A percentile compares a stretch with the other conserved stretches of the same genome.
Conservation (phyloP, 2,113 vertebrate genomes). For the Parus major region DNA sequence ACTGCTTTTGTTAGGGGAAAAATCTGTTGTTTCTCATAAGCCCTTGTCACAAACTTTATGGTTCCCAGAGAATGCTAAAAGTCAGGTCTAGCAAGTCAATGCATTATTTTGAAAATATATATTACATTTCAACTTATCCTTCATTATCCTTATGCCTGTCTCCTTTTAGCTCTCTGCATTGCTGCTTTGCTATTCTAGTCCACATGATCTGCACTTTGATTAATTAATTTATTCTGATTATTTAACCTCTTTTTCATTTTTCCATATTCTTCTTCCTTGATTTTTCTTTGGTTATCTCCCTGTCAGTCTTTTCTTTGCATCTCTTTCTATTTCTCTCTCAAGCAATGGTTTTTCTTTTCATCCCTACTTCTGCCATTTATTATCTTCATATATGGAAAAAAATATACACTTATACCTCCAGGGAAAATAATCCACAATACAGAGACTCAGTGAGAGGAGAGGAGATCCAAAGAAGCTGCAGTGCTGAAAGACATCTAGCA, state of each 20-base stretch:
- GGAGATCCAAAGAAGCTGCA: conserved; percentile 23
- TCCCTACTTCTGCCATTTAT: conserved; percentile 67
- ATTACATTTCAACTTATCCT: conserved; percentile 4
- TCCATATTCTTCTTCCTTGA: conserved; percentile 26
- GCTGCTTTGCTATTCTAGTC: conserved; percentile 58
- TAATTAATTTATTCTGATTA: conserved; percentile 74
- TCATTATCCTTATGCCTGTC: background rate
- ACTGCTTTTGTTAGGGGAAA: background rate
- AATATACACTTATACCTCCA: conserved; percentile 57
- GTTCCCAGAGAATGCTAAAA: background rate
- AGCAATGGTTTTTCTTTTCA: conserved; percentile 37
- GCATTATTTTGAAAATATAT: conserved; percentile 33
- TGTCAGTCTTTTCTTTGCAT: conserved; percentile 53
- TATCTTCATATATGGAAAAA: conserved; percentile 65
- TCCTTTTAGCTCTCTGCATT: conserved; percentile 16
- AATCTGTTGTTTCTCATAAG: background rate
- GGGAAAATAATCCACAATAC: conserved; percentile 53
- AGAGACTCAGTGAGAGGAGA: background rate
- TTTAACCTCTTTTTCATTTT: conserved; percentile 63
- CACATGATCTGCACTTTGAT: conserved; percentile 57
- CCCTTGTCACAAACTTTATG: background rate
- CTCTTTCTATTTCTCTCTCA: conserved; percentile 31
- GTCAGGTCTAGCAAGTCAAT: background rate
- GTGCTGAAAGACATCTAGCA: conserved; percentile 20
- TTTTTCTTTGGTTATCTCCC: conserved; percentile 63